Percentiles rank a stretch among this genome's conserved stretches.
phyloP scores from a whole-genome alignment of 1,140 invertebrate species.

The Zaprionus inermis region DNA sequence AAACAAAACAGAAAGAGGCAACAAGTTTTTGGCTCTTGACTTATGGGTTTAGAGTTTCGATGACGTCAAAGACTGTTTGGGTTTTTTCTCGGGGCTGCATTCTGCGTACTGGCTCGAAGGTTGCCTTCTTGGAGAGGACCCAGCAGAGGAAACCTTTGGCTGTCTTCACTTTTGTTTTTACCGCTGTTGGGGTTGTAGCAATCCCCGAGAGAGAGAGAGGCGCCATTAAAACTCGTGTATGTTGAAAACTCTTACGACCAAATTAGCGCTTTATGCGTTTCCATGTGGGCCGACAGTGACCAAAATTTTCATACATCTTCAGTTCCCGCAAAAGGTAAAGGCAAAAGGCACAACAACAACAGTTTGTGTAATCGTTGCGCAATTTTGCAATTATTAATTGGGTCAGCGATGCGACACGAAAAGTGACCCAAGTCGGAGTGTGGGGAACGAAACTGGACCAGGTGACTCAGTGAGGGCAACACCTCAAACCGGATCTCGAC shows the following conservation, averaged over 20 bases:
- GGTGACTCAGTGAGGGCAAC: conserved; percentile 41
- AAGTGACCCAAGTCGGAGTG: conserved; percentile 40
- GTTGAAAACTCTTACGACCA: conserved; percentile 53
- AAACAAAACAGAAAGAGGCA: conserved; percentile 68
- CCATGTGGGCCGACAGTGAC: conserved; percentile 53
- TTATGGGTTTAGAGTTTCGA: not conserved
- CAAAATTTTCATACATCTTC: conserved; percentile 49
- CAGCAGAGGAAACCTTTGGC: conserved; percentile 50
- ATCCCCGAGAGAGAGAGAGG: conserved; percentile 30
- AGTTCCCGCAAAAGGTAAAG: conserved; percentile 76
- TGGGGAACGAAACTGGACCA: conserved; percentile 11
- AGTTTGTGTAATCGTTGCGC: conserved; percentile 60
- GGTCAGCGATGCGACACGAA: conserved; percentile 55
- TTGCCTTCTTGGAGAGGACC: conserved; percentile 23
- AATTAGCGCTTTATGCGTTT: conserved; percentile 55
- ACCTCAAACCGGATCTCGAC: conserved; percentile 70
- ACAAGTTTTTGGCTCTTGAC: conserved; percentile 31
- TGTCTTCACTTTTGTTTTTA: not conserved
- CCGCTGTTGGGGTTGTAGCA: conserved; percentile 25
- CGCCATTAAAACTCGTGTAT: conserved; percentile 31
- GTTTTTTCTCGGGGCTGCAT: conserved; percentile 49
- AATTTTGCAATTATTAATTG: conserved; percentile 77
- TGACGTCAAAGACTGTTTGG: conserved; percentile 51
- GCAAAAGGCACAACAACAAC: conserved; percentile 17
- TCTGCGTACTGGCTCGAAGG: conserved; percentile 62